These are phyloP conservation scores for Mustelus asterias DNA, from an alignment of 2,113 vertebrate genomes.

Conservation along the genomic window DNA sequence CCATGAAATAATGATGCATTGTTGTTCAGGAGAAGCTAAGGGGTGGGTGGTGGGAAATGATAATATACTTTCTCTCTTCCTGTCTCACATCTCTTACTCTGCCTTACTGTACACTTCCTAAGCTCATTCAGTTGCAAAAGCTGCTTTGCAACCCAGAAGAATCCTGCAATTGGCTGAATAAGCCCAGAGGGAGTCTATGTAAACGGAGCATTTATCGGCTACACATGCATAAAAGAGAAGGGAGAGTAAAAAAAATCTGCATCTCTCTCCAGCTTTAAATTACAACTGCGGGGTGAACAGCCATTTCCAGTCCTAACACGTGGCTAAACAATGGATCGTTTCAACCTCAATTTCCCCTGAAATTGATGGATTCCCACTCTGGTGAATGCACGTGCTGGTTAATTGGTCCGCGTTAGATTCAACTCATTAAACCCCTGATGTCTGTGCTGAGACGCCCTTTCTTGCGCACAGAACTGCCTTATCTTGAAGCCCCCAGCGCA, in stretches of 20 bases:
- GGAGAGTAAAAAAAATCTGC: constrained; percentile 40
- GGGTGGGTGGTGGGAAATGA: background rate
- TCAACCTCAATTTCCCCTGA: constrained; percentile 64
- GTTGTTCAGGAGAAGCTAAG: background rate
- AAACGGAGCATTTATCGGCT: constrained; percentile 35
- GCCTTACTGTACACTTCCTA: background rate
- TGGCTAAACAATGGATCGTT: constrained; percentile 61
- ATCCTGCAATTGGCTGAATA: constrained; percentile 41
- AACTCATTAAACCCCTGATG: constrained; percentile 66
- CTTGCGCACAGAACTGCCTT: constrained; percentile 51
- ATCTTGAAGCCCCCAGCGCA: constrained; percentile 52
- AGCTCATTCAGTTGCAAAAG: background rate
- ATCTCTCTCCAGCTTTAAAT: constrained; percentile 43
- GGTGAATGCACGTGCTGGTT: constrained; percentile 54
- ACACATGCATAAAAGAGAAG: constrained; percentile 41
- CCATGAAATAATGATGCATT: background rate
- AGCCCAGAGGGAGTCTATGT: constrained; percentile 39
- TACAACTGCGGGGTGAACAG: constrained; percentile 43
- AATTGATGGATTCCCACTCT: constrained; percentile 58
- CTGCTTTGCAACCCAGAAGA: constrained; percentile 35
- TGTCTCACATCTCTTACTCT: background rate
- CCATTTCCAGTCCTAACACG: constrained; percentile 50
- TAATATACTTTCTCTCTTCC: background rate
- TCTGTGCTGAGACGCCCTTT: constrained; percentile 44
- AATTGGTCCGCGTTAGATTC: constrained; percentile 62